Evolutionary conservation across 1,140 invertebrate genomes (phyloP).

Genomic region (Cherax quadricarinatus): DNA sequence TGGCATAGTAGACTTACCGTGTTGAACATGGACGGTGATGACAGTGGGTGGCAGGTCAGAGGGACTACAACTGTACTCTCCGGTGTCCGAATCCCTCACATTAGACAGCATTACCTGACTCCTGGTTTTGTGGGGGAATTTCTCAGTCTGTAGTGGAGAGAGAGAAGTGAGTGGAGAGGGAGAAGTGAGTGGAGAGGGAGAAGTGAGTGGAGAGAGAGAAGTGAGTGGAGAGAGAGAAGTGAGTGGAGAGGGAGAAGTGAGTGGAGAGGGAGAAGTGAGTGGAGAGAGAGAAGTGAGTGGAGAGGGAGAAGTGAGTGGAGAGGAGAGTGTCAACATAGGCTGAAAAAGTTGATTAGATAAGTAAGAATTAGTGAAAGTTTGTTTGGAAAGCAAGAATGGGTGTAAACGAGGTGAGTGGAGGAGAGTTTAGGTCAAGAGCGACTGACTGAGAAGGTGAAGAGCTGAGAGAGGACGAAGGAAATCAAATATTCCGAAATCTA

Average conservation of each 20-base stretch:
- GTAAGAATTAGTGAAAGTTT: too few relatives aligned
- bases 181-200: too few relatives aligned
- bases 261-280: not conserved
- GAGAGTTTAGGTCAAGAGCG: too few relatives aligned
- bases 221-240: not conserved
- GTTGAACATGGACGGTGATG: conserved; percentile 51
- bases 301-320: not conserved
- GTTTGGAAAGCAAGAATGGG: too few relatives aligned
- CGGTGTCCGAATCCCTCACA: conserved; percentile 18
- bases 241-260: not conserved
- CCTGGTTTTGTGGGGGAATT: conserved; percentile 29
- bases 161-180: not conserved
- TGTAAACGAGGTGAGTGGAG: too few relatives aligned
- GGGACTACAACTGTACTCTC: conserved; percentile 52
- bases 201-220: not conserved
- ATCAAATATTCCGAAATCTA: too few relatives aligned
- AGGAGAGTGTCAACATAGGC: too few relatives aligned
- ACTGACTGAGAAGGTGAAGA: too few relatives aligned
- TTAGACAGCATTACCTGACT: conserved; percentile 51
- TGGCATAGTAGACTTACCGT: conserved; percentile 2
- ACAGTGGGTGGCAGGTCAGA: conserved; percentile 33
- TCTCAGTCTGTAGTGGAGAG: conserved; percentile 33
- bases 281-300: not conserved
- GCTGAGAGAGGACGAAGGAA: too few relatives aligned
- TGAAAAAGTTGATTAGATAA: too few relatives aligned